Evolutionary conservation across 2,888 invertebrate genomes (phyloP).

Genomic region (Mythimna lalbum): DNA sequence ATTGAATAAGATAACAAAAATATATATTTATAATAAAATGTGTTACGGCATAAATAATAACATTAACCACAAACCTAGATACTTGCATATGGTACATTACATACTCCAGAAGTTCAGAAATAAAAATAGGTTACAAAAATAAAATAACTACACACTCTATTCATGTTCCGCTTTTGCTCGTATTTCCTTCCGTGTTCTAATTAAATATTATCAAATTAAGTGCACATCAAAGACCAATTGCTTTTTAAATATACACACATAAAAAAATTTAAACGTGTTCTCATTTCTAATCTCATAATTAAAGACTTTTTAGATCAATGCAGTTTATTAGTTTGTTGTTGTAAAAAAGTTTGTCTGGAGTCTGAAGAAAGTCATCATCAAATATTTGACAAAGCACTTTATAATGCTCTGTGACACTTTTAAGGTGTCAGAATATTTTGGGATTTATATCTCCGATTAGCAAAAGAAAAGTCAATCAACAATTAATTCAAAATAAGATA

Average conservation of each 20-base stretch:
- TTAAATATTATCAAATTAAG: conserved; percentile 52
- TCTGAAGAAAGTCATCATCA: neutral
- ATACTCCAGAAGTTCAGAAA: conserved; percentile 15
- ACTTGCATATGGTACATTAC: neutral
- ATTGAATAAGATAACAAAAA: conserved; percentile 30
- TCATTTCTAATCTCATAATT: conserved; percentile 1
- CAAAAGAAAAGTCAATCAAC: too few species aligned
- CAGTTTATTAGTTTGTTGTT: conserved; percentile 12
- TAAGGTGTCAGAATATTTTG: too few species aligned
- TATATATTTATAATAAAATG: conserved; percentile 11
- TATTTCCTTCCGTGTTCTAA: conserved; percentile 38
- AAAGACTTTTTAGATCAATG: conserved; percentile 4
- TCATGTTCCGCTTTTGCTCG: conserved; percentile 11
- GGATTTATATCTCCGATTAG: too few species aligned
- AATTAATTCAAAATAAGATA: too few species aligned
- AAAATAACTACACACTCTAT: conserved; percentile 1
- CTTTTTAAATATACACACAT: conserved; percentile 21
- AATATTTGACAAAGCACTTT: too few species aligned
- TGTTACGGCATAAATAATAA: conserved; percentile 16
- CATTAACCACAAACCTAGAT: conserved; percentile 8
- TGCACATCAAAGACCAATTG: conserved; percentile 52
- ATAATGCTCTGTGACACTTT: too few species aligned
- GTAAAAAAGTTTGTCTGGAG: neutral
- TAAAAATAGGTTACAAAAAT: conserved; percentile 23
- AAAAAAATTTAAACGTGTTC: conserved; percentile 1